Base-by-base conservation (phyloP, 2,113 vertebrate species). In the Misgurnus mizolepis region DNA sequence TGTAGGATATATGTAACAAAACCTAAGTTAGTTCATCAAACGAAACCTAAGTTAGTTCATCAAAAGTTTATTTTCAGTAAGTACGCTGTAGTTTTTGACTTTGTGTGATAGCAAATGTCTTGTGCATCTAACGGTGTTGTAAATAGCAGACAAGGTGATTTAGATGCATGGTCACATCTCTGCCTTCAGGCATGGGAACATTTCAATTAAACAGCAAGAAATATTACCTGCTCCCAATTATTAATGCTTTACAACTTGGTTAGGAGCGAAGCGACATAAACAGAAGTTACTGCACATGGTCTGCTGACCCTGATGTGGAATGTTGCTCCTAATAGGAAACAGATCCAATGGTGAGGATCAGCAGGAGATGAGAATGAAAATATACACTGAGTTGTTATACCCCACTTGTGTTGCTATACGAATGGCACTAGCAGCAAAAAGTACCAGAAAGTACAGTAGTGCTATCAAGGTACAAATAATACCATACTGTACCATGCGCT, bases 81-180 rank as follows among this genome's bases (percentile, higher is more conserved):
- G 22, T 39, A 22, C 27, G 47, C 34, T 47, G 15, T 62, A 27
- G 62, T 58, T 5, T 64, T 55, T 49, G 43, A 50, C 12, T 17
- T 55, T 83, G 78, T 83, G 74, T 80, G 84, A 83, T 62, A 73
- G 80, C 76, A 62, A 89, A 90, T 86, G 72, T 60, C 78, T 88
- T 87, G 84, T 53, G 72, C 83, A 87, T 87, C 61, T 76, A 86
- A 88, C 82, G 77, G 72, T 88, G 81, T 87, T 79, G 80, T 43
- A 82, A 87, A 78, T 75, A 86, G 67, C 82, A 86, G 78, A 84
- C 84, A 60, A 85, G 88, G 89, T 87, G 84, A 86, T 73, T 82
- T 50, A 84, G 78, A 86, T 87, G 86, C 80, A 77, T 85, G 88
- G 71, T 81, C 76, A 83, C 43, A 67, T 85, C 84, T 82, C 80